Percentiles rank a stretch among this genome's conserved stretches.
Evolutionary conservation across 2,797 vertebrate genomes (phyloP).

Genomic region (Coilia nasus): DNA sequence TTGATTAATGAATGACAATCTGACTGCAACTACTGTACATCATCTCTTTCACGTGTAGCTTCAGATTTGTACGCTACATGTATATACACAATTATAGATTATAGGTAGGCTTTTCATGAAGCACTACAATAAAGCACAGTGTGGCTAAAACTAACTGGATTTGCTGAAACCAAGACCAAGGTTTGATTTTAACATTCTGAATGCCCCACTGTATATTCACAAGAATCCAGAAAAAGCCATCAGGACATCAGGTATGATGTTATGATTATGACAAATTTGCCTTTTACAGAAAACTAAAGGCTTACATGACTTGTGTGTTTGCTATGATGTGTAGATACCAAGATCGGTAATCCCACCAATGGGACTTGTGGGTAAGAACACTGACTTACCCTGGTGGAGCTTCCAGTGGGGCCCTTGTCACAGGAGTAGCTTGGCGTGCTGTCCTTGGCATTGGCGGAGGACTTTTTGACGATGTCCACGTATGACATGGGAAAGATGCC

Average conservation of each 20-base stretch:
- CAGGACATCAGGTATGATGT: neutral
- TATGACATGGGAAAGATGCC: slow-evolving; percentile 90
- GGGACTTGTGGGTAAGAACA: neutral
- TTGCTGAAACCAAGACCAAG: neutral
- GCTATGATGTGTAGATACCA: too few relatives aligned
- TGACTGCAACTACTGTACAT: too few relatives aligned
- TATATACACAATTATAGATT: too few relatives aligned
- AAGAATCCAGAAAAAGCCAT: neutral
- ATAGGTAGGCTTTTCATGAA: too few relatives aligned
- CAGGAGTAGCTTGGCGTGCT: slow-evolving; percentile 76
- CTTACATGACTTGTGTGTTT: too few relatives aligned
- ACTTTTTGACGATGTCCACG: slow-evolving; percentile 82
- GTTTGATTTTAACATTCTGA: neutral
- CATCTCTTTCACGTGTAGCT: too few relatives aligned
- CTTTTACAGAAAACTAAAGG: too few relatives aligned
- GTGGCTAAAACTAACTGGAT: too few relatives aligned
- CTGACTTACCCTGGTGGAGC: slow-evolving; percentile 77
- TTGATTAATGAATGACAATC: too few relatives aligned
- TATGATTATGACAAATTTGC: too few relatives aligned
- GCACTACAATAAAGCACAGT: too few relatives aligned
- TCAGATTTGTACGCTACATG: too few relatives aligned
- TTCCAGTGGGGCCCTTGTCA: slow-evolving; percentile 77
- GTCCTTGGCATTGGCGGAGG: slow-evolving; percentile 38
- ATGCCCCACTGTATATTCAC: neutral
- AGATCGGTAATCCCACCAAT: neutral